Evolutionary conservation across 35 echinoderm and acorn worm genomes (phyloP).

Genomic region (Lytechinus variegatus): DNA sequence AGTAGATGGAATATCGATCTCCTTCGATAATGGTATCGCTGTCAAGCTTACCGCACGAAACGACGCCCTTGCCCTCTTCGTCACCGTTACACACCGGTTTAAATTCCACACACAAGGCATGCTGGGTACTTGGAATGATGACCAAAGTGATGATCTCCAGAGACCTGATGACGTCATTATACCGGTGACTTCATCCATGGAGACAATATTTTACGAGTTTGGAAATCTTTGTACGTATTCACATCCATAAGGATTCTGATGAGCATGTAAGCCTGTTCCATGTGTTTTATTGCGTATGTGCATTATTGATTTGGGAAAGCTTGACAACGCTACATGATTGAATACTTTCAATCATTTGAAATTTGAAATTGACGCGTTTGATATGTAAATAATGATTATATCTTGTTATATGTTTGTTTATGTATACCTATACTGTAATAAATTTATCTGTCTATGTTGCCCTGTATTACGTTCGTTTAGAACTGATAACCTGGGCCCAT

Average conservation of each 20-base stretch:
- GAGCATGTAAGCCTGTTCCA: background rate
- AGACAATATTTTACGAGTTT: slow-evolving; percentile 41
- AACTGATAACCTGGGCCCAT: no score
- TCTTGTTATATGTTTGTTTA: no score
- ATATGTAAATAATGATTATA: no score
- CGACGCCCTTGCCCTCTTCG: background rate
- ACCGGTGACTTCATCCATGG: slow-evolving; percentile 8
- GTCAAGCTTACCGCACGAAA: background rate
- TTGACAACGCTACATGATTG: no score
- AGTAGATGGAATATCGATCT: background rate
- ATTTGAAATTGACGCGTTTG: no score
- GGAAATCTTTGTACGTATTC: slow-evolving; percentile 48
- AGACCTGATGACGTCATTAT: slow-evolving; percentile 4
- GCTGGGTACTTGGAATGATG: slow-evolving; percentile 54
- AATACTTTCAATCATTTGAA: no score
- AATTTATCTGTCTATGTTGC: no score
- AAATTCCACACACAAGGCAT: slow-evolving; percentile 16
- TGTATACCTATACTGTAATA: no score
- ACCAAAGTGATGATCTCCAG: slow-evolving; percentile 32
- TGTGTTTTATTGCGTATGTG: no score
- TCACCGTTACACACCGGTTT: background rate
- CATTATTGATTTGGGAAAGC: background rate
- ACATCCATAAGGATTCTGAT: background rate
- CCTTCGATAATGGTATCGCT: slow-evolving; percentile 43
- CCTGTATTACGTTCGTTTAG: no score